phyloP scores from a whole-genome alignment of 2,888 invertebrate genomes.

The Conistra vaccinii region DNA sequence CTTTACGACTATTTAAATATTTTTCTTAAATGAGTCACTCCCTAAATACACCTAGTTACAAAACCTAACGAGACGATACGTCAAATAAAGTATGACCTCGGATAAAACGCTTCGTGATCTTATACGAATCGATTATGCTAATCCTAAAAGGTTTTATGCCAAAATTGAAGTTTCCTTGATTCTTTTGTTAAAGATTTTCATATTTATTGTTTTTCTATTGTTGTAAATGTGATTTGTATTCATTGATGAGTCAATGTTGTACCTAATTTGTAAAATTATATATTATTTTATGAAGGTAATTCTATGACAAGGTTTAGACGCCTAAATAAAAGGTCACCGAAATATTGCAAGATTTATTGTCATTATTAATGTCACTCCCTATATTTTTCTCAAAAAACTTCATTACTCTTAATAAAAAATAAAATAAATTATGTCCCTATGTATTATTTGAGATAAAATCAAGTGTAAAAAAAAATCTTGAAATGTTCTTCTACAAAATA shows the following conservation, averaged over 20 bases:
- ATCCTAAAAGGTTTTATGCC: constrained; percentile 49
- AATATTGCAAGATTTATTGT: not conserved
- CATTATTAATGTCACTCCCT: not conserved
- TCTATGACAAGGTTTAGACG: not conserved
- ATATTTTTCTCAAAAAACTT: not conserved
- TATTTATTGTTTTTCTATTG: constrained; percentile 33
- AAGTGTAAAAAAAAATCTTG: not conserved
- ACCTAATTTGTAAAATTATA: constrained; percentile 32
- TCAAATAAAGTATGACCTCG: constrained; percentile 59
- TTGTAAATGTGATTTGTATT: constrained; percentile 42
- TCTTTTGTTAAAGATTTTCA: constrained; percentile 21
- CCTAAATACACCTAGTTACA: constrained; percentile 24
- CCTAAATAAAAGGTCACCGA: not conserved
- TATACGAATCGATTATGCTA: constrained; percentile 58
- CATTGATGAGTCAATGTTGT: constrained; percentile 35
- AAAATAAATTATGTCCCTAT: not conserved
- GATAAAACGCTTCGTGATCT: constrained; percentile 44
- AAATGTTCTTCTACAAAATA: not conserved
- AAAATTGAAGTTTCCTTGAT: constrained; percentile 42
- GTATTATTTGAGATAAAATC: no score
- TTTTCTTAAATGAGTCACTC: constrained; percentile 35
- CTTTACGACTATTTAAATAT: constrained; percentile 31
- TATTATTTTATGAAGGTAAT: not conserved
- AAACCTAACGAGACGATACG: constrained; percentile 35
- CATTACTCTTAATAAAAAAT: not conserved